Evolutionary conservation across 2,113 vertebrate genomes (phyloP), one percentile per base, ranked within the genome.

Genomic region (Neogale vison): DNA sequence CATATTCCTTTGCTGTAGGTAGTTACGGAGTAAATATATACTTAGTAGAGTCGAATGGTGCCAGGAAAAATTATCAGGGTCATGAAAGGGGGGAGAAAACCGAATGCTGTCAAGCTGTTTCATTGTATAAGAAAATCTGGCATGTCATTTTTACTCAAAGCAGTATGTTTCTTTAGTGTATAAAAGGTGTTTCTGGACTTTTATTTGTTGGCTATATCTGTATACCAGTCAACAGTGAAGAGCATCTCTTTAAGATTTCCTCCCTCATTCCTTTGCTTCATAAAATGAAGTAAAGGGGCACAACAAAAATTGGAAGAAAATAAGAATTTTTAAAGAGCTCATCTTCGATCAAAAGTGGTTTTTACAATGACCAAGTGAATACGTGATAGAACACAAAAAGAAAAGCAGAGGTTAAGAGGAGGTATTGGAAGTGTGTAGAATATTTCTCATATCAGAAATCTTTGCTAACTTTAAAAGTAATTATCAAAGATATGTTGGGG

Each of bases 21-120:
- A 63, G 59, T 83, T 95, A 88, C 18, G 21, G 34, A 72, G 36
- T 86, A 52, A 82, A 95, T 94, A 96, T 57, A 77, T 95, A 50
- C 26, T 93, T 96, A 96, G 14, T 24, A 97, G 72, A 77, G 10
- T 77, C 84, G 88, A 90, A 90, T 52, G 23, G 12, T 74, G 45
- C 59, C 74, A 79, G 36, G 59, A 92, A 81, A 95, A 95, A 88
- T 69, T 57, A 89, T 31, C 65, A 72, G 65, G 20, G 8, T 88
- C 42, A 36, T 50, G 23, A 71, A 47, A 50, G 4, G 0, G 0
- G 5, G 42, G 11, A 92, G 29, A 65, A 11, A 31, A 1, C 1
- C 94, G 3, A 39, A 88, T 94, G 21, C 20, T 94, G 31, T 36
- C 34, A 34, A 63, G 10, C 45, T 83, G 8, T 47, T 95, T 90